phyloP scores from a whole-genome alignment of 1,140 invertebrate species.

The Neodiprion lecontei region DNA sequence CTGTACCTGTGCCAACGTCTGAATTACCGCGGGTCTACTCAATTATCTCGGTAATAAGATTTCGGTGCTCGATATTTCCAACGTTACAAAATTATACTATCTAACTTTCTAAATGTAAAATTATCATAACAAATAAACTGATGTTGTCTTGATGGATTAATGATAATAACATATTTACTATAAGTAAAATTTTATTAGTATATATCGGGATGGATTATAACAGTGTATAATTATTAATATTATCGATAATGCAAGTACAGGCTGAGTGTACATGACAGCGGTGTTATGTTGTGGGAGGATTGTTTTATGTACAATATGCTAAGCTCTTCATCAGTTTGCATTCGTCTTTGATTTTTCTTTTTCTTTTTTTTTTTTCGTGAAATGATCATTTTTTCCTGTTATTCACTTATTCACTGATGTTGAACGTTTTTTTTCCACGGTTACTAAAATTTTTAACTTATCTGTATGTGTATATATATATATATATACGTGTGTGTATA shows the following conservation, averaged over 20 bases:
- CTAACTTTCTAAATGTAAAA: not conserved
- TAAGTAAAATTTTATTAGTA: slow-evolving; percentile 22
- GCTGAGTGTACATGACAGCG: slow-evolving; percentile 27
- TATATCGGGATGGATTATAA: slow-evolving; percentile 29
- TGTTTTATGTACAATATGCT: slow-evolving; percentile 10
- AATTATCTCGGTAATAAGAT: too few relatives aligned
- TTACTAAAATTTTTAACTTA: slow-evolving; percentile 16
- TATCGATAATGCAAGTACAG: slow-evolving; percentile 38
- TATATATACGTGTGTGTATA: slow-evolving; percentile 15
- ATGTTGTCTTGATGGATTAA: slow-evolving; percentile 5
- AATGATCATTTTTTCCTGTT: slow-evolving; percentile 12
- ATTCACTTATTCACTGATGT: slow-evolving; percentile 12
- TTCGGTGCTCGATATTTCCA: too few relatives aligned
- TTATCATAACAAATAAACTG: not conserved
- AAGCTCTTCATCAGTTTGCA: slow-evolving; percentile 10
- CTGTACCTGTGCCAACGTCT: too few relatives aligned
- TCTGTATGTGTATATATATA: not conserved
- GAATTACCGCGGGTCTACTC: too few relatives aligned
- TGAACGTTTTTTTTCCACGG: not conserved
- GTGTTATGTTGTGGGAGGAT: slow-evolving; percentile 22
- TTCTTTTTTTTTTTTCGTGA: slow-evolving; percentile 6
- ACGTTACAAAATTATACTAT: not conserved
- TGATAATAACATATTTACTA: slow-evolving; percentile 14
- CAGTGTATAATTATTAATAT: slow-evolving; percentile 37
- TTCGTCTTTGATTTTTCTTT: slow-evolving; percentile 9